Conservation (phyloP, 2,113 vertebrate genomes). For the Mus spicilegus region DNA sequence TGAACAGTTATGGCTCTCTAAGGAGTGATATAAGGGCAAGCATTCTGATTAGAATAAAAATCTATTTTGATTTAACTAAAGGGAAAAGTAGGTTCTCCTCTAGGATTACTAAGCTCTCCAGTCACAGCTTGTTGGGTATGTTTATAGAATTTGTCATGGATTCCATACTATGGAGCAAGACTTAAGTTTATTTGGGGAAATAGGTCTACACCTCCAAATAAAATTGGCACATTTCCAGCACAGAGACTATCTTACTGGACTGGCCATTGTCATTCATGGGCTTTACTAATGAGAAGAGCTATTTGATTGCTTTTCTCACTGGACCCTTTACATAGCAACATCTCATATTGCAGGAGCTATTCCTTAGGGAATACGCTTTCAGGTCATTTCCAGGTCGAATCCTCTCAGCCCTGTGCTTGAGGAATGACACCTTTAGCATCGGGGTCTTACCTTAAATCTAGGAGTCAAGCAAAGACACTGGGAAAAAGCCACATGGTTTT, state of each 20-base stretch:
- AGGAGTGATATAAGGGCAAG: background rate
- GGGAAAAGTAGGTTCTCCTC: background rate
- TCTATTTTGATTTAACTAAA: background rate
- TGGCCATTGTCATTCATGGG: rapidly evolving
- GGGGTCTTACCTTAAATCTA: background rate
- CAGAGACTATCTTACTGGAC: background rate
- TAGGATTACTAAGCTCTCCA: background rate
- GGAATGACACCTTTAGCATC: background rate
- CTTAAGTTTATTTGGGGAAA: background rate
- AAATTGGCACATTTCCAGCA: too few relatives aligned
- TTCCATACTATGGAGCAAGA: background rate
- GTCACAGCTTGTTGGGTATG: background rate
- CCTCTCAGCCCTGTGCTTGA: background rate
- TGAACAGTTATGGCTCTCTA: background rate
- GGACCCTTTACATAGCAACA: background rate
- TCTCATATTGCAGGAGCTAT: background rate
- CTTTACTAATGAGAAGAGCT: background rate
- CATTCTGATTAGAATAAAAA: background rate
- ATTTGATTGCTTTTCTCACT: background rate
- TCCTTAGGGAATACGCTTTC: background rate
- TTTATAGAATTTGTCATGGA: background rate
- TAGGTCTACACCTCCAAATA: background rate
- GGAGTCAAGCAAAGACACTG: background rate
- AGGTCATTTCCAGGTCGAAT: background rate
- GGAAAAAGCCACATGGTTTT: background rate